These are phyloP conservation scores for Oscheius onirici DNA, from an alignment of 2,888 invertebrate genomes.

Conservation along the genomic window DNA sequence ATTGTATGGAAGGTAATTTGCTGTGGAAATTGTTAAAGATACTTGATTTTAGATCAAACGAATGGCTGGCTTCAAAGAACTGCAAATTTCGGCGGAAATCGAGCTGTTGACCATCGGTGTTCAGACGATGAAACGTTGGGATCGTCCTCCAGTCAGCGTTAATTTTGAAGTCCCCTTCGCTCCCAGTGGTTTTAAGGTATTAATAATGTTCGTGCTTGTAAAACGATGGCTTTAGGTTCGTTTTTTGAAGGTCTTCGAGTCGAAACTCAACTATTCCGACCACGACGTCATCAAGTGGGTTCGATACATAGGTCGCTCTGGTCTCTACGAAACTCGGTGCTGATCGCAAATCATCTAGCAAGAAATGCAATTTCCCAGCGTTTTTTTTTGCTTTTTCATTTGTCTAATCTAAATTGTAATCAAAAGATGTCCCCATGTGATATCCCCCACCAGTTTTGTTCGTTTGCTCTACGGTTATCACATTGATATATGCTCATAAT, in stretches of 20 bases:
- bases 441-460: neutral
- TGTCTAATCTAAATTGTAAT: neutral
- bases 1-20: conserved; percentile 89
- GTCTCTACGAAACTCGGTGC: conserved; percentile 97
- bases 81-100: conserved; percentile 97
- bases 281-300: conserved; percentile 99
- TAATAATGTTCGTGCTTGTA: neutral
- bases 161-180: conserved; percentile 99
- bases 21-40: neutral
- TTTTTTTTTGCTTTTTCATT: neutral
- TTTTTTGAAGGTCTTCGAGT: conserved; percentile 98
- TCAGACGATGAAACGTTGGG: conserved; percentile 88
- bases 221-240: conserved; percentile 79
- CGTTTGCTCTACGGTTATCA: conserved; percentile 12
- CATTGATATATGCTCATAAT: neutral
- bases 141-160: conserved; percentile 98
- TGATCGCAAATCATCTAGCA: conserved; percentile 72
- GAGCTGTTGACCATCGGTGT: conserved; percentile 96
- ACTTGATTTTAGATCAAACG: conserved; percentile 78
- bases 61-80: conserved; percentile 91
- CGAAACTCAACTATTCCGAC: conserved; percentile 98
- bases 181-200: conserved; percentile 93
- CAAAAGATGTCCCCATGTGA: neutral
- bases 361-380: neutral
- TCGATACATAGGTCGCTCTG: conserved; percentile 97